A percentile compares a stretch with the other conserved stretches of the same genome.
phyloP scores from a whole-genome alignment of 2,888 invertebrate species.

The Cataglyphis rosenhaueri region DNA sequence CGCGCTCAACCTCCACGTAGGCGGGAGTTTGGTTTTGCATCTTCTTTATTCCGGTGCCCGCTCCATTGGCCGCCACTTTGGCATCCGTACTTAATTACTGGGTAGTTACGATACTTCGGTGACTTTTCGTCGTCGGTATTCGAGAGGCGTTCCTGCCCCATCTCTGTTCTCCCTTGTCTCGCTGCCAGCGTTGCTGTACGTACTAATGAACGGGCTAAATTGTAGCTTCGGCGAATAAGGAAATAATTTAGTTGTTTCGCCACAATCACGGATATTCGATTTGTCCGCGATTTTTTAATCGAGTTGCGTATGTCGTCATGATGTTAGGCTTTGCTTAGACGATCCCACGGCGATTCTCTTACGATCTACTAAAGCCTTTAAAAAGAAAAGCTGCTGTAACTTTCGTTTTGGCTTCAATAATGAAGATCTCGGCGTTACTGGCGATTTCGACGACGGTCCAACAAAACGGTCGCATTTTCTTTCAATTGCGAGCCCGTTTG shows the following conservation, averaged over 20 bases:
- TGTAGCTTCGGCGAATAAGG: slow-evolving; percentile 54
- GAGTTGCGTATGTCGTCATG: background rate
- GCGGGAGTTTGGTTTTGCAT: slow-evolving; percentile 74
- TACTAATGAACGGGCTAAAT: slow-evolving; percentile 62
- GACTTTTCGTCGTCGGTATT: slow-evolving; percentile 66
- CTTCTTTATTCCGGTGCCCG: slow-evolving; percentile 78
- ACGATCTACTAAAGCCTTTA: background rate
- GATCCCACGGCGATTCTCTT: background rate
- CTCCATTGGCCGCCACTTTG: slow-evolving; percentile 76
- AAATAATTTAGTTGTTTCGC: slow-evolving; percentile 64
- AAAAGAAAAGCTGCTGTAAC: background rate
- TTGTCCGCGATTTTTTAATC: slow-evolving; percentile 33
- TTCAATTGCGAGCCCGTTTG: slow-evolving; percentile 70
- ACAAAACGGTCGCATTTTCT: slow-evolving; percentile 71
- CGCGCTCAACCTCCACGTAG: slow-evolving; percentile 39
- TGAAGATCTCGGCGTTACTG: slow-evolving; percentile 26
- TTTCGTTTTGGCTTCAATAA: slow-evolving; percentile 16
- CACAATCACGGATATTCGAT: slow-evolving; percentile 41
- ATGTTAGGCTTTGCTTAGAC: background rate
- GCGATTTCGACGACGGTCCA: slow-evolving; percentile 59
- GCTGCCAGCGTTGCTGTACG: slow-evolving; percentile 55
- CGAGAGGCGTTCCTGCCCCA: slow-evolving; percentile 55
- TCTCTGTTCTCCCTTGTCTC: slow-evolving; percentile 37
- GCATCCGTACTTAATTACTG: slow-evolving; percentile 74
- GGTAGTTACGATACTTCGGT: slow-evolving; percentile 74